These are phyloP conservation scores for Zosterops lateralis DNA, from an alignment of 2,113 vertebrate genomes.

Conservation along the genomic window DNA sequence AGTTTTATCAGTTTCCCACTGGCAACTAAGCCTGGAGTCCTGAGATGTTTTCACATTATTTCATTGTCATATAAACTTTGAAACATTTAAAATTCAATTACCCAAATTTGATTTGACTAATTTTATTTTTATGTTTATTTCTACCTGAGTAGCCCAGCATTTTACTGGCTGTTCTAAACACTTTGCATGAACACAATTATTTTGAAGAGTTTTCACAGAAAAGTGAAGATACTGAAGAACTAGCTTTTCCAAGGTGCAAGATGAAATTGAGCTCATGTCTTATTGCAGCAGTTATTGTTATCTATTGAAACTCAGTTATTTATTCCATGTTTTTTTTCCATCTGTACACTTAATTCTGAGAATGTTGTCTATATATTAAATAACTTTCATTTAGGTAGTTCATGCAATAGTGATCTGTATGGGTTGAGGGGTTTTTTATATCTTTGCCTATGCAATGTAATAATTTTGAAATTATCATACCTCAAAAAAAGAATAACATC, in stretches of 20 bases:
- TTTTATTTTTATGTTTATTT: neutral
- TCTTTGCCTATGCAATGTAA: neutral
- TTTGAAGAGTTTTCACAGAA: neutral
- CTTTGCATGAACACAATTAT: accelerated
- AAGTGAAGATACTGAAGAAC: neutral
- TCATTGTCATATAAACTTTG: neutral
- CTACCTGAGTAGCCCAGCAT: neutral
- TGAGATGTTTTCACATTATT: neutral
- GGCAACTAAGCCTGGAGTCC: neutral
- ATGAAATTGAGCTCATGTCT: neutral
- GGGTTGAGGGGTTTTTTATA: accelerated
- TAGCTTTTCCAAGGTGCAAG: neutral
- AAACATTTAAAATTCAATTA: neutral
- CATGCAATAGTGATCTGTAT: neutral
- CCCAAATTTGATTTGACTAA: neutral
- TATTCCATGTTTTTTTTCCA: neutral
- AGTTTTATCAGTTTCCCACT: neutral
- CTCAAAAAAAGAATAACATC: neutral
- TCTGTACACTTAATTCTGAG: neutral
- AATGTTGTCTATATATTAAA: neutral
- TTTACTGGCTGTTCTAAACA: neutral
- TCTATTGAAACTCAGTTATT: neutral
- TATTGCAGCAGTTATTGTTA: neutral
- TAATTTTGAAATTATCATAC: neutral
- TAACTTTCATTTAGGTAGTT: neutral